A percentile compares a stretch with the other conserved stretches of the same genome.
phyloP scores from a whole-genome alignment of 2,113 vertebrate genomes.

The Columbina picui region DNA sequence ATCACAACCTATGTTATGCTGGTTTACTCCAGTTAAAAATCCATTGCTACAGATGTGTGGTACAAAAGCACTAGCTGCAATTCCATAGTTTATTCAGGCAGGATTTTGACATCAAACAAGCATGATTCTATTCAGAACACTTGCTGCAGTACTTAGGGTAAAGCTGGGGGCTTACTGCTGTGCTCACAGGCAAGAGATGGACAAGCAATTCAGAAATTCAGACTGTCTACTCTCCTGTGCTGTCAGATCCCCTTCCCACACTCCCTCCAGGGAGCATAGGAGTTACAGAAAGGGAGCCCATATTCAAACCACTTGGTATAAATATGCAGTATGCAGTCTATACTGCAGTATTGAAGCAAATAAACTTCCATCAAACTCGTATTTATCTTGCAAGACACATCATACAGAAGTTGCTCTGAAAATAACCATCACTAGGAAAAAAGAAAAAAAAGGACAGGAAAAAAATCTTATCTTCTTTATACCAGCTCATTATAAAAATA shows the following conservation, averaged over 20 bases:
- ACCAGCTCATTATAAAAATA: not conserved
- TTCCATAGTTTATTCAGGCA: not conserved
- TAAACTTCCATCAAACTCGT: not conserved
- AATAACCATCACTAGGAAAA: not conserved
- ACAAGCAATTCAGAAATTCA: not conserved
- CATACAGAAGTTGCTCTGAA: not conserved
- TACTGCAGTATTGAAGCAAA: not conserved
- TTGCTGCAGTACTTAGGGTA: not conserved
- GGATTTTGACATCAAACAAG: not conserved
- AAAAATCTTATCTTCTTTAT: not conserved
- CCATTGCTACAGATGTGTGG: not conserved
- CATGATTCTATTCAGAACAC: not conserved
- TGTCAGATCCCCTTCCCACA: not conserved
- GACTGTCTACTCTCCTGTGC: not conserved
- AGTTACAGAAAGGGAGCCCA: not conserved
- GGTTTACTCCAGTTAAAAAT: not conserved
- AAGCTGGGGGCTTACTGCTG: not conserved
- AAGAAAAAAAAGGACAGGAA: not conserved
- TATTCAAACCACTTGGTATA: not conserved
- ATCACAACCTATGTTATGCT: not conserved
- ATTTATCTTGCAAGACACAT: not conserved
- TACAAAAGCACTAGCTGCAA: not conserved
- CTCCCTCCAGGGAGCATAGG: not conserved
- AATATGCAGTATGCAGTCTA: not conserved
- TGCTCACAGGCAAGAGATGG: not conserved